Percentiles rank a stretch among this genome's conserved stretches.
phyloP scores from a whole-genome alignment of 1,140 invertebrate species.

The Ips typographus region DNA sequence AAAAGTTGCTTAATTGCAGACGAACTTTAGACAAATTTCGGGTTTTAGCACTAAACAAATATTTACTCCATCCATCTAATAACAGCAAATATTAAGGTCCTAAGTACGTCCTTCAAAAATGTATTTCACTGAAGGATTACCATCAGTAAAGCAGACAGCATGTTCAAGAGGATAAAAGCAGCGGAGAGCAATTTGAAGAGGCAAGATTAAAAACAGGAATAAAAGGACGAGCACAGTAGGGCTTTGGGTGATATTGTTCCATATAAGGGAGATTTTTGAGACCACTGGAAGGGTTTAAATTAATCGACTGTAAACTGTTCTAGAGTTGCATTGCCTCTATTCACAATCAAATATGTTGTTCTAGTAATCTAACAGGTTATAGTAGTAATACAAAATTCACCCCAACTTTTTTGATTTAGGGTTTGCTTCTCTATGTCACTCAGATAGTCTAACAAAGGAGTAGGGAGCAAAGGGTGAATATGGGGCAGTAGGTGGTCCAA shows the following conservation, averaged over 20 bases:
- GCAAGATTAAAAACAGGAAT: conserved; percentile 33
- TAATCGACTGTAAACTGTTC: neutral
- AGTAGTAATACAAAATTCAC: too few relatives aligned
- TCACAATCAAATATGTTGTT: too few relatives aligned
- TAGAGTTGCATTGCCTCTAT: too few relatives aligned
- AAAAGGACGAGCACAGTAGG: conserved; percentile 28
- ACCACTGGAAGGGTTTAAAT: conserved; percentile 18
- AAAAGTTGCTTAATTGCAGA: too few relatives aligned
- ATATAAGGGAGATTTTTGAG: conserved; percentile 14
- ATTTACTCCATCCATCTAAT: conserved; percentile 24
- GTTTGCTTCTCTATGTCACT: conserved; percentile 7
- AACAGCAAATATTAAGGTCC: conserved; percentile 30
- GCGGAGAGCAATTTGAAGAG: conserved; percentile 27
- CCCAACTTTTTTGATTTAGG: neutral
- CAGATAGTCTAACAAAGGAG: neutral
- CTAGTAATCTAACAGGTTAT: too few relatives aligned
- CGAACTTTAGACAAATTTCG: too few relatives aligned
- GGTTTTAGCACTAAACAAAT: conserved; percentile 18
- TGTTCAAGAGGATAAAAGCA: conserved; percentile 31
- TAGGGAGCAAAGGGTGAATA: conserved; percentile 18
- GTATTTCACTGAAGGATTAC: conserved; percentile 31
- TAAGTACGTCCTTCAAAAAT: conserved; percentile 30
- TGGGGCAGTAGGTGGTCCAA: conserved; percentile 29
- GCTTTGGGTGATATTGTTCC: conserved; percentile 27
- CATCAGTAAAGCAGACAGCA: conserved; percentile 28